phyloP scores from a whole-genome alignment of 2,113 vertebrate species.

The Phalacrocorax carbo region DNA sequence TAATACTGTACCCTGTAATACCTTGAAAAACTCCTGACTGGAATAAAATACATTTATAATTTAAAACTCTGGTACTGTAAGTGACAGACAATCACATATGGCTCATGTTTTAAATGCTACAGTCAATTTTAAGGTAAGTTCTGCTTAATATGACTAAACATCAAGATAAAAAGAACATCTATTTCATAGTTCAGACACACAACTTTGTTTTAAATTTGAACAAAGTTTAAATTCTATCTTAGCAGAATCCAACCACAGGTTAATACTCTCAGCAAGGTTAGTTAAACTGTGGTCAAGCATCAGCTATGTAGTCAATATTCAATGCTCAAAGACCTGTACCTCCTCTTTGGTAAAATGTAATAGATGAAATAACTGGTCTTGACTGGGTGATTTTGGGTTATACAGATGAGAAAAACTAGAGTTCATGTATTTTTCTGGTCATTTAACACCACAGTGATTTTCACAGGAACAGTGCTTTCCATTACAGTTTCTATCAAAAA shows the following conservation, averaged over 20 bases:
- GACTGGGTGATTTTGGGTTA: neutral
- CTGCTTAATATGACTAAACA: neutral
- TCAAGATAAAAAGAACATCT: neutral
- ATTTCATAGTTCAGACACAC: neutral
- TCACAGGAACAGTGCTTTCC: neutral
- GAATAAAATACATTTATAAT: neutral
- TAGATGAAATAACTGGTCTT: neutral
- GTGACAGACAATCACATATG: neutral
- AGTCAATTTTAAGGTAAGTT: neutral
- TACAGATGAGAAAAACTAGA: neutral
- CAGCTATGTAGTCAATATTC: neutral
- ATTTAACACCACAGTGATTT: neutral
- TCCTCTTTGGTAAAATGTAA: neutral
- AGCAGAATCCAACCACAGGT: neutral
- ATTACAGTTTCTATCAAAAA: neutral
- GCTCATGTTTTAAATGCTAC: neutral
- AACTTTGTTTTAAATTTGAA: neutral
- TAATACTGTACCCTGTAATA: neutral
- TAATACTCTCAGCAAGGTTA: neutral
- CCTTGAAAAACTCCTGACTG: neutral
- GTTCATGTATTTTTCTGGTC: neutral
- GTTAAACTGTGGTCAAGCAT: neutral
- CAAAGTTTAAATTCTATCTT: neutral
- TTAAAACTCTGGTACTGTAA: neutral
- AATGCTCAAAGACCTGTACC: neutral